phyloP scores from a whole-genome alignment of 1,140 invertebrate species.

The Stegodyphus dumicola region DNA sequence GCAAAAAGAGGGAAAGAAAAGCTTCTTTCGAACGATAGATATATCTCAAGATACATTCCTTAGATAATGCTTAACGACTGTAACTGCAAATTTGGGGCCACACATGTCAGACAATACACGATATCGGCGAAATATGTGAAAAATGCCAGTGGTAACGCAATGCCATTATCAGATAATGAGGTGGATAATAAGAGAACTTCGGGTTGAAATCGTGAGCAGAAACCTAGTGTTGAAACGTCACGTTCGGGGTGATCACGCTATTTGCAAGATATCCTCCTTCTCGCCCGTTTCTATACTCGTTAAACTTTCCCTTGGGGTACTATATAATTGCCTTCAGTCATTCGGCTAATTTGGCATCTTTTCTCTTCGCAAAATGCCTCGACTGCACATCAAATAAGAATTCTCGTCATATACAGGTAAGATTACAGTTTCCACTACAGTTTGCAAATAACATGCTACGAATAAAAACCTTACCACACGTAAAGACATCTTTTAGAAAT shows the following conservation, averaged over 20 bases:
- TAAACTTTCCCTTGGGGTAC: not conserved
- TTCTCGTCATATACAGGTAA: no score
- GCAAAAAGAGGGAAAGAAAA: not conserved
- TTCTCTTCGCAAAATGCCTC: not conserved
- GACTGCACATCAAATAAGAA: not conserved
- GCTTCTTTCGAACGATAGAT: not conserved
- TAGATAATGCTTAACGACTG: slow-evolving; percentile 28
- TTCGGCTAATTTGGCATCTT: slow-evolving; percentile 12
- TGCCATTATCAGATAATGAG: slow-evolving; percentile 58
- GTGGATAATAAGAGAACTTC: slow-evolving; percentile 38
- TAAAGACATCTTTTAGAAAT: no score
- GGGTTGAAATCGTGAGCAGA: slow-evolving; percentile 52
- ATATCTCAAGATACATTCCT: slow-evolving; percentile 36
- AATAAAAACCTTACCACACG: no score
- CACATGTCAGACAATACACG: slow-evolving; percentile 46
- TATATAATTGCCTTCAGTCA: slow-evolving; percentile 24
- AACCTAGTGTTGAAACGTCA: slow-evolving; percentile 41
- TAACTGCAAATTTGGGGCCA: slow-evolving; percentile 44
- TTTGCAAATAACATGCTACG: no score
- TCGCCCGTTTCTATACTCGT: not conserved
- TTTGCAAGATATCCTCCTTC: slow-evolving; percentile 22
- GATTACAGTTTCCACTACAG: no score
- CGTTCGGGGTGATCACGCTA: slow-evolving; percentile 47
- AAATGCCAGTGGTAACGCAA: slow-evolving; percentile 46
- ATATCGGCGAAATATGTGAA: slow-evolving; percentile 47